Evolutionary conservation across 2,113 vertebrate species (phyloP).

Genomic region (Vulpes lagopus): DNA sequence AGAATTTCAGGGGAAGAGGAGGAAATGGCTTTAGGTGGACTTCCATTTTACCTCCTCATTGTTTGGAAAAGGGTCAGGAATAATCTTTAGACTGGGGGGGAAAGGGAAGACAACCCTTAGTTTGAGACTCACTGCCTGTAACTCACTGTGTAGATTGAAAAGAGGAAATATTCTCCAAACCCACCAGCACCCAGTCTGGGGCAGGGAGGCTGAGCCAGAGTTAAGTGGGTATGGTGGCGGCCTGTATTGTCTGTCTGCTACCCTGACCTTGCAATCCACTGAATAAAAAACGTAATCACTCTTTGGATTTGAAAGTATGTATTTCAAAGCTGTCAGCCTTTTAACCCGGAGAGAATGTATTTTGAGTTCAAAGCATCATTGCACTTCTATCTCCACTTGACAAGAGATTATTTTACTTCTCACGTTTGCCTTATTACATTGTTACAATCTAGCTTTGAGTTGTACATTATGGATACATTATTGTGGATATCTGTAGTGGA

Average conservation of each 20-base stretch:
- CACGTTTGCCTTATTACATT: constrained; percentile 37
- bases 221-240: not conserved
- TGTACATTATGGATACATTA: not conserved
- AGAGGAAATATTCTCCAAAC: not conserved
- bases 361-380: not conserved
- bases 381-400: not conserved
- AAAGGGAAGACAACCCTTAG: not conserved
- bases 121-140: not conserved
- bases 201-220: not conserved
- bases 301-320: constrained; percentile 15
- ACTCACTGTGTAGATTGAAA: not conserved
- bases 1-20: not conserved
- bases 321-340: constrained; percentile 3
- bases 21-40: not conserved
- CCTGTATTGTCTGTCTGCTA: not conserved
- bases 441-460: not conserved
- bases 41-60: constrained; percentile 5
- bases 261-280: not conserved
- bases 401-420: constrained; percentile 47
- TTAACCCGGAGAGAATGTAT: not conserved
- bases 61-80: not conserved
- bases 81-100: not conserved
- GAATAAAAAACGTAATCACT: not conserved
- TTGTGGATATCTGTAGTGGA: constrained; percentile 4
- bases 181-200: not conserved